Evolutionary conservation across 2,113 vertebrate species (phyloP).

Genomic region (Euleptes europaea): DNA sequence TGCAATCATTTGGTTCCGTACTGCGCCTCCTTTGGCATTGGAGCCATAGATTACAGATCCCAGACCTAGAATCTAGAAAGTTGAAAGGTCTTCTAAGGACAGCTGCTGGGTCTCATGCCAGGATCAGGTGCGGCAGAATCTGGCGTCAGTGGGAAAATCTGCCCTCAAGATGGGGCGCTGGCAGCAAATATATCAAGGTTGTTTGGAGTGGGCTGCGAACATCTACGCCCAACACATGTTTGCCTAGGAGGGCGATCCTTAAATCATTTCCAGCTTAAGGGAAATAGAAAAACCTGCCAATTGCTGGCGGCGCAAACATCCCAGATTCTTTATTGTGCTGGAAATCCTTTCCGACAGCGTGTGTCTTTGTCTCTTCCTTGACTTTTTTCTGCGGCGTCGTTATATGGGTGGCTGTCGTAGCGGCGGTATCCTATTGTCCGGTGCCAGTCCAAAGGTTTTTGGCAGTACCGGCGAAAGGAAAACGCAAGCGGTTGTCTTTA

Average conservation of each 20-base stretch:
- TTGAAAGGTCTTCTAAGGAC: not conserved
- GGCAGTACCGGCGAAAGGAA: constrained; percentile 54
- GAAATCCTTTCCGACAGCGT: constrained; percentile 46
- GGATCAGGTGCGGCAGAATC: constrained; percentile 13
- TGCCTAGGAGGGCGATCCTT: not conserved
- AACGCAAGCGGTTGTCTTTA: constrained; percentile 4
- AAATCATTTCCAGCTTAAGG: not conserved
- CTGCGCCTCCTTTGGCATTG: too few relatives aligned
- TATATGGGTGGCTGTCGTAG: not conserved
- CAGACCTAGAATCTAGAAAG: not conserved
- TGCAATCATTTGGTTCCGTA: too few relatives aligned
- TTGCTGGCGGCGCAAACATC: constrained; percentile 19
- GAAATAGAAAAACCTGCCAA: constrained; percentile 24
- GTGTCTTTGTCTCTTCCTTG: constrained; percentile 54
- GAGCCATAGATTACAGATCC: too few relatives aligned
- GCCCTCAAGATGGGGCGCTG: constrained; percentile 7
- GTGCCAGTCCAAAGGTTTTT: not conserved
- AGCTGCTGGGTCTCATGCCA: not conserved
- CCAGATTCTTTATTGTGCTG: constrained; percentile 38
- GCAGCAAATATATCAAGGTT: not conserved
- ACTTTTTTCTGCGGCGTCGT: constrained; percentile 50
- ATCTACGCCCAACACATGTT: not conserved
- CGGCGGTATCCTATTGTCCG: constrained; percentile 11
- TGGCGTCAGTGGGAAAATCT: constrained; percentile 17
- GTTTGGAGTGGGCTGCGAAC: not conserved